Percentiles rank a stretch among this genome's conserved stretches.
phyloP scores from a whole-genome alignment of 2,797 vertebrate species.

The Phalanger gymnotis region DNA sequence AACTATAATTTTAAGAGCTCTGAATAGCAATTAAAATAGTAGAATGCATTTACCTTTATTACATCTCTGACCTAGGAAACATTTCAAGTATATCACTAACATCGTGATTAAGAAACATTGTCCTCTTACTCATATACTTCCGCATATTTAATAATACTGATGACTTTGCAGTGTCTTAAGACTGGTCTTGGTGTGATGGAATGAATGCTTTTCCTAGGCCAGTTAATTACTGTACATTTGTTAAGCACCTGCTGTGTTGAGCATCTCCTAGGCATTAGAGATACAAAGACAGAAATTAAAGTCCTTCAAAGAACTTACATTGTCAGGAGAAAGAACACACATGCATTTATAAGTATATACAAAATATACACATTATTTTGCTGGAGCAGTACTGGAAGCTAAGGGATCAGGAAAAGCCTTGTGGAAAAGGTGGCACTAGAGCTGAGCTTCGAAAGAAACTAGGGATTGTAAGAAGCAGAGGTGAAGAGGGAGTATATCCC shows the following conservation, averaged over 20 bases:
- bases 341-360: neutral
- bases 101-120: constrained; percentile 5
- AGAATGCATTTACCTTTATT: constrained; percentile 36
- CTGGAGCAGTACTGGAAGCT: neutral
- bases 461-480: neutral
- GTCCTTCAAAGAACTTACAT: neutral
- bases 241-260: neutral
- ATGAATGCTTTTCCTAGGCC: neutral
- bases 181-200: constrained; percentile 37
- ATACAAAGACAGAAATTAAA: neutral
- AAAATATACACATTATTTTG: neutral
- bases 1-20: constrained; percentile 54
- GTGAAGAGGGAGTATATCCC: neutral
- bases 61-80: constrained; percentile 34
- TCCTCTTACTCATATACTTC: constrained; percentile 25
- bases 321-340: neutral
- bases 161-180: neutral
- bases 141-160: constrained; percentile 12
- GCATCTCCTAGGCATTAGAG: neutral
- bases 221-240: neutral
- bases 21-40: constrained; percentile 34
- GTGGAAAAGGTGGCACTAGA: neutral
- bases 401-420: neutral
- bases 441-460: neutral
- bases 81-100: constrained; percentile 1